A percentile compares a stretch with the other conserved stretches of the same genome.
Conservation (phyloP, 2,113 vertebrate genomes). For the Morone chrysops region DNA sequence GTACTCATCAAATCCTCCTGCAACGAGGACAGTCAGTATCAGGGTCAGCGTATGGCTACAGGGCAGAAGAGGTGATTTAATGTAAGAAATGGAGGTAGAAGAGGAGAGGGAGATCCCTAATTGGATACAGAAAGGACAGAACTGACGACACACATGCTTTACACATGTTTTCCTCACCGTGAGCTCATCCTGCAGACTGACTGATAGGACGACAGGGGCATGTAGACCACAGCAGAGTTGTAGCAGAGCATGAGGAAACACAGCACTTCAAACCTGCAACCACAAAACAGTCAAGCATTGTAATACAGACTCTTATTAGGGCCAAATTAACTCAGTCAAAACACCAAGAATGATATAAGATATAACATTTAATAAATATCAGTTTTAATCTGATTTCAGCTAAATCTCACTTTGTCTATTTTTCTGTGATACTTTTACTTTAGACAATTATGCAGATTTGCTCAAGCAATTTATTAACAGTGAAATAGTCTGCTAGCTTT, state of each 20-base stretch:
- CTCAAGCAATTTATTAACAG: slow-evolving; percentile 36
- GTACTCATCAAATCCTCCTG: slow-evolving; percentile 26
- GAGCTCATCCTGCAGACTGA: slow-evolving; percentile 97
- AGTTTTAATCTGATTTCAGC: background rate
- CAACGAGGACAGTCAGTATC: background rate
- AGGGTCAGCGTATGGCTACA: slow-evolving; percentile 13
- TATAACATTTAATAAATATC: background rate
- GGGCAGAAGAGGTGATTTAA: slow-evolving; percentile 3
- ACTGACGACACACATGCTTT: background rate
- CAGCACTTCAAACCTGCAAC: slow-evolving; percentile 94
- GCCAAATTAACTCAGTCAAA: background rate
- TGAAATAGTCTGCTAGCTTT: slow-evolving; percentile 18
- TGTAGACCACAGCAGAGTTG: slow-evolving; percentile 97
- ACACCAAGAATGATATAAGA: background rate
- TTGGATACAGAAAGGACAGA: slow-evolving; percentile 12
- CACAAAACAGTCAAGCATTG: slow-evolving; percentile 5
- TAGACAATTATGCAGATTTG: slow-evolving; percentile 7
- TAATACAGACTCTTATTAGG: background rate
- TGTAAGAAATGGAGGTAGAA: background rate
- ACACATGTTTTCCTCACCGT: slow-evolving; percentile 84
- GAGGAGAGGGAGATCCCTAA: background rate
- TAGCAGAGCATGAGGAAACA: slow-evolving; percentile 99
- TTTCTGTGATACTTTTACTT: background rate
- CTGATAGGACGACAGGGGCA: slow-evolving; percentile 96
- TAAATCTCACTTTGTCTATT: background rate